These are phyloP conservation scores for Phenganax marumi DNA, from an alignment of 92 coral and sea anemone species.

Conservation along the genomic window DNA sequence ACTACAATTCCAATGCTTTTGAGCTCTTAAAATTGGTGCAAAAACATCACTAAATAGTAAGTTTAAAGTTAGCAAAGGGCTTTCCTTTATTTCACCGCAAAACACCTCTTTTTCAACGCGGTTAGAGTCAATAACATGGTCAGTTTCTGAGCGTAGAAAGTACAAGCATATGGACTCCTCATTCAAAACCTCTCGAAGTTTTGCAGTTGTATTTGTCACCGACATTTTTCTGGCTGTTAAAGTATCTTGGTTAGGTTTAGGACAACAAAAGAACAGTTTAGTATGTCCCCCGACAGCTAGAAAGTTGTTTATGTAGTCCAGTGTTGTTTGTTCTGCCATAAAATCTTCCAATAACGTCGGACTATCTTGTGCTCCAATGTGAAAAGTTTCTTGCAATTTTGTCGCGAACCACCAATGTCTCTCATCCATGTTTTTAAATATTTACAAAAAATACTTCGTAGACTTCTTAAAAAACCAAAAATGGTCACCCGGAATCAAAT, in stretches of 20 bases:
- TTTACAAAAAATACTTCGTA: not conserved
- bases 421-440: slow-evolving; percentile 74
- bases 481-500: not conserved
- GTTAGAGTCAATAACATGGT: slow-evolving; percentile 94
- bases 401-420: slow-evolving; percentile 99
- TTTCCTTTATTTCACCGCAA: slow-evolving; percentile 98
- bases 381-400: slow-evolving; percentile 97
- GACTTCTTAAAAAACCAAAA: not conserved
- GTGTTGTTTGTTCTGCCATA: slow-evolving; percentile 95
- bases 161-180: slow-evolving; percentile 96
- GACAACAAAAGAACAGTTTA: slow-evolving; percentile 91
- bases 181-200: slow-evolving; percentile 92
- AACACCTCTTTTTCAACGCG: slow-evolving; percentile 97
- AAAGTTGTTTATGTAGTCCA: slow-evolving; percentile 94
- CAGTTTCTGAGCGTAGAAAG: slow-evolving; percentile 91
- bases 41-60: slow-evolving; percentile 81
- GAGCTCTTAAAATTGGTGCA: slow-evolving; percentile 87
- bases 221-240: slow-evolving; percentile 75
- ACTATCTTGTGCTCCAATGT: slow-evolving; percentile 90
- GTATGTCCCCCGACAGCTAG: slow-evolving; percentile 96
- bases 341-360: slow-evolving; percentile 99
- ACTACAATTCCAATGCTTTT: slow-evolving; percentile 75
- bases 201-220: slow-evolving; percentile 89
- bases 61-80: slow-evolving; percentile 85
- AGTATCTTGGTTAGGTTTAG: slow-evolving; percentile 84